Base-by-base conservation (phyloP, 1,140 invertebrate species). In the Drosophila bifasciata region DNA sequence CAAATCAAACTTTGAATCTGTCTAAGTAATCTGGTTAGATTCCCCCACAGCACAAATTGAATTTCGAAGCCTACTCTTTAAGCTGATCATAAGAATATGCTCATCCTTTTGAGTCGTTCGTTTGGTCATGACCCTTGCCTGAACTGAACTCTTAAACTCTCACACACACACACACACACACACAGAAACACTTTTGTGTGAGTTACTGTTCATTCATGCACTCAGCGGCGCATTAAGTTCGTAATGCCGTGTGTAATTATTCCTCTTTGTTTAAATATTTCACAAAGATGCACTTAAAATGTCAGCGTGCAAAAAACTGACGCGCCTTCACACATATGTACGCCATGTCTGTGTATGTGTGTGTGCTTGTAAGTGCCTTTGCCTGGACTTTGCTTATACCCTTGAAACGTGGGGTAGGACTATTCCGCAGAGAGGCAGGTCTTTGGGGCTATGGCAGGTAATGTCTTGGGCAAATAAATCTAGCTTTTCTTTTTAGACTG, bases 221-320 rank as follows among this genome's bases (percentile, higher is more conserved):
- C 80, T 85, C 60, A 58, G 32, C 13, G 70, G 55, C 55, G 81
- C 83, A 78, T 86, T 81, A 77, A 75, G 77, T 75, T 78, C 56
- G 62, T 81, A 78, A 86, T 75, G 83, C 69, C 48, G 41, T 68
- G 83, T 83, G 83, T 76, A 86, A 86, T 86, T 86, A 86, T 86
- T 88, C 32, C 32, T 36, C 81, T 88, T 86, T 86, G 81, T 81
- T 86, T 86, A 88, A 86, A 86, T 88, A 78, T 81, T 86, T 80
- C 74, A 86, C 74, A 76, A 76, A 70, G 78, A 88, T 88, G 81
- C 81, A 86, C 83, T 86, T 86, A 88, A 86, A 86, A 86, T 86
- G 78, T 86, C 81, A 86, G 83, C 74, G 51, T 19, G 70, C 71
- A 78, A 81, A 81, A 86, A 88, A 86, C 56, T 86, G 73, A 62